Conservation (phyloP, 92 coral and sea anemone species). For the Porites divaricata region DNA sequence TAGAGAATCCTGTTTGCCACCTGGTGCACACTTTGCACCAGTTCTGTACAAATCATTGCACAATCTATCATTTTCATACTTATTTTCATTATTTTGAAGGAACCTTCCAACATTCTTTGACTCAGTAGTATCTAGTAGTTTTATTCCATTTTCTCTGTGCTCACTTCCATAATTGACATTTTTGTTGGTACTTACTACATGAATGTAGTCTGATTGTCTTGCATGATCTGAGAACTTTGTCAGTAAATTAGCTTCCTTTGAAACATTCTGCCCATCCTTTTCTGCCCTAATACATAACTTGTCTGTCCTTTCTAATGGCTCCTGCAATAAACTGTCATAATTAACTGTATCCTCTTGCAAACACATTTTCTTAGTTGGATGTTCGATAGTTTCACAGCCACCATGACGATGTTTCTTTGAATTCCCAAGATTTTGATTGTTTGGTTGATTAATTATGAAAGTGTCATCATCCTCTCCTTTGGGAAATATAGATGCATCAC, state of each 20-base stretch:
- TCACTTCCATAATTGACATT: neutral
- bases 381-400: neutral
- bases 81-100: neutral
- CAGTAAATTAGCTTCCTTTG: no score
- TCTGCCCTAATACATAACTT: no score
- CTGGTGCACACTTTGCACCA: conserved; percentile 97
- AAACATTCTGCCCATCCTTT: neutral
- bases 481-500: conserved; percentile 98
- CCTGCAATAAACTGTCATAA: neutral
- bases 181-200: neutral
- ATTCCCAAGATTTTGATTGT: neutral
- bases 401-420: neutral
- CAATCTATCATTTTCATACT: neutral
- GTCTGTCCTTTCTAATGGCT: neutral
- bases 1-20: conserved; percentile 80
- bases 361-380: conserved; percentile 24
- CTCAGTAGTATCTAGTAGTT: neutral
- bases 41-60: conserved; percentile 84
- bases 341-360: neutral
- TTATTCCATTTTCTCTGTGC: neutral
- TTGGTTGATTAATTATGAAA: neutral
- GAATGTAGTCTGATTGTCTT: neutral
- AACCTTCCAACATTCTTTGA: neutral
- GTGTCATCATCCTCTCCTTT: conserved; percentile 72
- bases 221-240: neutral